phyloP scores from a whole-genome alignment of 2,888 invertebrate species.

The Drosophila tripunctata region DNA sequence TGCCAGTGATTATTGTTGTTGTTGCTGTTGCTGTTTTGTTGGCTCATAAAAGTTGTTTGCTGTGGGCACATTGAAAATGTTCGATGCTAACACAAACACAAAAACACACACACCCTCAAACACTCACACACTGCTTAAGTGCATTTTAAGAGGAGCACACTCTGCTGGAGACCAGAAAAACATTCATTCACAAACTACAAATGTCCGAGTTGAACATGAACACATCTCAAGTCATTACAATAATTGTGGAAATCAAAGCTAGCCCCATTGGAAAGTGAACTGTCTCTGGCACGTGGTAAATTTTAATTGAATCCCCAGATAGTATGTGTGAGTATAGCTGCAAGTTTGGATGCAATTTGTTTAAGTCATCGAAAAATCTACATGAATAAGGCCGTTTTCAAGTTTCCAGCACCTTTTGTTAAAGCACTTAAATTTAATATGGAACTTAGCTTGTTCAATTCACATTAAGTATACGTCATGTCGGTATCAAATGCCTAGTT shows the following conservation, averaged over 20 bases:
- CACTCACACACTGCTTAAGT: conserved; percentile 49
- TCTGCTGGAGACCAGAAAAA: conserved; percentile 13
- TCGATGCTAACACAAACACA: conserved; percentile 8
- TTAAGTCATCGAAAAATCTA: not conserved
- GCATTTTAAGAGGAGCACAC: conserved; percentile 52
- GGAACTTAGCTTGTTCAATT: not conserved
- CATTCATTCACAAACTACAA: conserved; percentile 35
- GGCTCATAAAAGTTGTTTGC: conserved; percentile 59
- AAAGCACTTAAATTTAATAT: not conserved
- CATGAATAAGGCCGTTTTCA: not conserved
- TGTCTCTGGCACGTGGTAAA: conserved; percentile 7
- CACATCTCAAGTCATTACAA: conserved; percentile 69
- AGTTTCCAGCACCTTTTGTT: not conserved
- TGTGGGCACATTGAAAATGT: conserved; percentile 36
- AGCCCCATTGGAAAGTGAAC: too few species aligned
- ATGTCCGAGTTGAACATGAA: conserved; percentile 37
- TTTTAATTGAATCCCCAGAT: conserved; percentile 1
- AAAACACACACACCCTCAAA: too few species aligned
- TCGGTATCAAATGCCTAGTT: conserved; percentile 28
- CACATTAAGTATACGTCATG: conserved; percentile 34
- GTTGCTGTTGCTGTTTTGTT: conserved; percentile 24
- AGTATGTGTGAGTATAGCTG: not conserved
- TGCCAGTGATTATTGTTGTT: conserved; percentile 15
- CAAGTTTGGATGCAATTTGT: not conserved
- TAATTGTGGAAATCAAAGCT: conserved; percentile 62